Base-by-base conservation (phyloP, 2,113 vertebrate genomes). In the Rhynchopsitta pachyrhyncha region DNA sequence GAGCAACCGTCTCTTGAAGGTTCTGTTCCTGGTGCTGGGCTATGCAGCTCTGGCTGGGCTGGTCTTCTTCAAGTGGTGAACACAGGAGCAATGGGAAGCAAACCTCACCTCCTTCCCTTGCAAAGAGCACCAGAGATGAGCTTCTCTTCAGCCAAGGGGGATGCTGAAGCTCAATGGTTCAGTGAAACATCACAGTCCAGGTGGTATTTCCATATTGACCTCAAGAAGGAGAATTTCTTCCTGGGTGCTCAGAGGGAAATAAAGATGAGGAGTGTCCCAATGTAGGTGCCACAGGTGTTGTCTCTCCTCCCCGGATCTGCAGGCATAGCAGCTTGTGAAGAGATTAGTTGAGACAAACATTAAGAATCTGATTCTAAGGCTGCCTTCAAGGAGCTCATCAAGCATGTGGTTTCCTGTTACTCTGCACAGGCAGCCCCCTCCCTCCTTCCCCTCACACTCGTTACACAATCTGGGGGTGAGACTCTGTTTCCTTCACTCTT, bases 21-120 rank as follows among this genome's bases (percentile, higher is more conserved):
- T 99, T 53, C 98, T 99, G 71, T 99, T 98, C 95, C 97, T 99
- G 83, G 97, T 99, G 78, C 92, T 99, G 84, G 99, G 99, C 9
- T 99, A 99, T 17, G 27, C 98, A 0, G 71, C 95, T 11, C 97
- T 99, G 69, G 99, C 99, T 0, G 98, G 92, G 4, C 98, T 99
- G 29, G 97, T 98, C 71, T 98, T 99, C 80, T 96, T 99, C 93
- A 99, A 98, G 86, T 99, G 99, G 98, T 99, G 98, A 91, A 13
- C 2, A 1, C 0, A 5, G 44, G 62, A 64, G 47, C 1, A 6
- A 13, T 0, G 22, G 88, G 15, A 20, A 69, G 55, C 25, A 10
- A 53, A 64, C 24, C 28, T 55, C 42, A 5, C 13, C 71, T 25
- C 73, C 75, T n/a, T 13, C 73, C 75, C 49, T n/a, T 8, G 12